Conservation (phyloP, 2,113 vertebrate species). For the Rhabdornis inornatus region DNA sequence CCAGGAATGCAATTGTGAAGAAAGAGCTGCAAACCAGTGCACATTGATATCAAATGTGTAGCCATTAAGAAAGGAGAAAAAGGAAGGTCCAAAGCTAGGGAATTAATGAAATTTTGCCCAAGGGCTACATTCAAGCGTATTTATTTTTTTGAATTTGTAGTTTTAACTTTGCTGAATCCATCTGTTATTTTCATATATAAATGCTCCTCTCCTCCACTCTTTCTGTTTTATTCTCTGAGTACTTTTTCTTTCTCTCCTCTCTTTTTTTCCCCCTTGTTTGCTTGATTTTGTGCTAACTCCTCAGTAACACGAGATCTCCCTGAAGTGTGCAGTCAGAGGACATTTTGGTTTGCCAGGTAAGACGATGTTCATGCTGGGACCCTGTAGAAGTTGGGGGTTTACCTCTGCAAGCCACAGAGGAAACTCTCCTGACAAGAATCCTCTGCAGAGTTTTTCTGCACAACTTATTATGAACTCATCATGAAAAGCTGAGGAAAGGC, state of each 20-base stretch:
- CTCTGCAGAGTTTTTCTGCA: not conserved
- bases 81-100: not conserved
- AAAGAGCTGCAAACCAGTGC: not conserved
- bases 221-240: not conserved
- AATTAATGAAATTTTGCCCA: slow-evolving; percentile 28
- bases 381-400: not conserved
- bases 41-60: not conserved
- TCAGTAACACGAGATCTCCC: not conserved
- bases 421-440: not conserved
- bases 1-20: not conserved
- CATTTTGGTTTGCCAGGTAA: not conserved
- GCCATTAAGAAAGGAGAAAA: slow-evolving; percentile 24
- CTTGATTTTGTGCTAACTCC: not conserved
- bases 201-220: not conserved
- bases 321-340: not conserved
- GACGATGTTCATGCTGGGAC: not conserved
- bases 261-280: too few species aligned
- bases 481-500: not conserved
- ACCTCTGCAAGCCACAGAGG: not conserved
- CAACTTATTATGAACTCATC: not conserved
- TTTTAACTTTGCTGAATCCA: not conserved
- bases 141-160: slow-evolving; percentile 19
- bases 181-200: not conserved
- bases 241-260: not conserved
- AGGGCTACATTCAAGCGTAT: not conserved